Evolutionary conservation across 2,113 vertebrate species (phyloP).

Genomic region (Anhinga anhinga): DNA sequence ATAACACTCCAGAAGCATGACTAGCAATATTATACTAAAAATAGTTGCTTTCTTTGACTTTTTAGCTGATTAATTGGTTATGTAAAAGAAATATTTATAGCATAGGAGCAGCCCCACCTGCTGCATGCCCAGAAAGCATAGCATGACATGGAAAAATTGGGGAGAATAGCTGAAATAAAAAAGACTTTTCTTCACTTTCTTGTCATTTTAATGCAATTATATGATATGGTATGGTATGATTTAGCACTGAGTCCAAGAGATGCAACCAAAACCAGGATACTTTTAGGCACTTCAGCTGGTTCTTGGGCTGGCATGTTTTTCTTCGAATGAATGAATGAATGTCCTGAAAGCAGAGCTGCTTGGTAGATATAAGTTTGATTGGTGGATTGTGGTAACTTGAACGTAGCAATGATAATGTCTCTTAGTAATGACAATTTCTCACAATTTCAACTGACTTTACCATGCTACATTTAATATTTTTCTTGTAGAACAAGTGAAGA

Average conservation of each 20-base stretch:
- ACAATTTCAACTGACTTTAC: not conserved
- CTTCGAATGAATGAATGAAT: not conserved
- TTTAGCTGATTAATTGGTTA: conserved; percentile 64
- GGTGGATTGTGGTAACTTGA: not conserved
- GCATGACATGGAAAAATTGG: conserved; percentile 7
- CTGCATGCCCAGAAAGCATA: not conserved
- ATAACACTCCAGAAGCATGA: conserved; percentile 49
- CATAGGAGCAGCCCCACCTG: not conserved
- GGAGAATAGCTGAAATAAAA: not conserved
- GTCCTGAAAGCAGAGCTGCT: not conserved
- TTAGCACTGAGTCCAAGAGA: not conserved
- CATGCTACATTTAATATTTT: conserved; percentile 16
- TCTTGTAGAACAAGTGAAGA: not conserved
- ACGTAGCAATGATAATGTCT: not conserved
- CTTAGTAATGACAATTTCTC: not conserved
- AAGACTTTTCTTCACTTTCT: not conserved
- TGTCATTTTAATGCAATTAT: not conserved
- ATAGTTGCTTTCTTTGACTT: conserved; percentile 55
- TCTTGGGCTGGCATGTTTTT: not conserved
- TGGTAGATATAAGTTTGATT: not conserved
- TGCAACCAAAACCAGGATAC: not conserved
- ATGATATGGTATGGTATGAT: not conserved
- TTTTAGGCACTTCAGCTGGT: not conserved
- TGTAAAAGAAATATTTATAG: conserved; percentile 57
- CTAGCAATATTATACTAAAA: conserved; percentile 53